A percentile compares a stretch with the other conserved stretches of the same genome.
phyloP scores from a whole-genome alignment of 2,797 vertebrate species.

The Rhinella marina region DNA sequence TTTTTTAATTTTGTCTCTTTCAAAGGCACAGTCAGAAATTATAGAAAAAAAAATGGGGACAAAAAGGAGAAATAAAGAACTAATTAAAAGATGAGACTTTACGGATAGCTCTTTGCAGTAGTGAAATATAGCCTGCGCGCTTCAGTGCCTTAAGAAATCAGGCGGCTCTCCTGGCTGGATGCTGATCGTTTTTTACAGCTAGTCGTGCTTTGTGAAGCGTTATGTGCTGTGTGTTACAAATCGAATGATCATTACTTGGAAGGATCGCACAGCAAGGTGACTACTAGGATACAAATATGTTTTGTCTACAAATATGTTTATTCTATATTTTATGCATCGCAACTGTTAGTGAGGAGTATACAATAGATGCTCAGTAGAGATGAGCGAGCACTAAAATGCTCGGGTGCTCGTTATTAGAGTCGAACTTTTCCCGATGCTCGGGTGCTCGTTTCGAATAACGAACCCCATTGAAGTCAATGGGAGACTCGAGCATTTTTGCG shows the following conservation, averaged over 20 bases:
- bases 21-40: conserved; percentile 15
- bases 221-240: conserved; percentile 10
- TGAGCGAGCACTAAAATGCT: too few relatives aligned
- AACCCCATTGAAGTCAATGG: too few relatives aligned
- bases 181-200: conserved; percentile 24
- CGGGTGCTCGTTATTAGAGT: too few relatives aligned
- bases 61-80: background rate
- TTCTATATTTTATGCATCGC: background rate
- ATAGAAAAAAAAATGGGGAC: background rate
- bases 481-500: too few relatives aligned
- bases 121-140: background rate
- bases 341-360: background rate
- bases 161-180: background rate
- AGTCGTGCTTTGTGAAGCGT: conserved; percentile 12
- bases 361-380: too few relatives aligned
- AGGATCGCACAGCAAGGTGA: background rate
- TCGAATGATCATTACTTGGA: conserved; percentile 3
- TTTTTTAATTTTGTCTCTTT: background rate
- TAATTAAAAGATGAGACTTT: conserved; percentile 3
- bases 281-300: background rate
- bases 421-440: too few relatives aligned
- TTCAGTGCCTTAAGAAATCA: conserved; percentile 13
- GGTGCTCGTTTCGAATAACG: too few relatives aligned
- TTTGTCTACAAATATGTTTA: background rate
- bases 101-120: background rate